Conservation (phyloP, 2,888 invertebrate genomes). For the Atrina japonica region DNA sequence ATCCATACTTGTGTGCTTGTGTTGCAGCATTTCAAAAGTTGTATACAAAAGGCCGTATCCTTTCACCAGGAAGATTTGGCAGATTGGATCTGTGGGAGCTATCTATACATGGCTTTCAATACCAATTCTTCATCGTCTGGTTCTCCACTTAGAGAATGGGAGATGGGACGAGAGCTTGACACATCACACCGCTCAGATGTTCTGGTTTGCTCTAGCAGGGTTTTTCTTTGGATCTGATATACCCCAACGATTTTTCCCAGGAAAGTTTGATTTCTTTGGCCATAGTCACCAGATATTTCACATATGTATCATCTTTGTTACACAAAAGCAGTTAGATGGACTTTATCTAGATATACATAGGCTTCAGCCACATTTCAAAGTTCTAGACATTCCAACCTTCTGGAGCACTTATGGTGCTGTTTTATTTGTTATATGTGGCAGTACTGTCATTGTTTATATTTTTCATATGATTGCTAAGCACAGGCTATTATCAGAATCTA, state of each 20-base stretch:
- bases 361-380: constrained; percentile 55
- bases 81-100: constrained; percentile 73
- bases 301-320: constrained; percentile 77
- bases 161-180: constrained; percentile 71
- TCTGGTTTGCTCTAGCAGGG: constrained; percentile 76
- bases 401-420: constrained; percentile 74
- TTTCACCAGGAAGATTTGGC: constrained; percentile 76
- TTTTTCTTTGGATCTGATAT: constrained; percentile 79
- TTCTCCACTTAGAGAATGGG: constrained; percentile 54
- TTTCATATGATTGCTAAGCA: constrained; percentile 63
- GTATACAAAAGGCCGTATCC: constrained; percentile 78
- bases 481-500: constrained; percentile 48
- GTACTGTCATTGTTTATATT: constrained; percentile 62
- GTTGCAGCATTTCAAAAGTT: constrained; percentile 75
- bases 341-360: constrained; percentile 73
- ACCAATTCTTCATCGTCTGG: constrained; percentile 74
- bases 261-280: constrained; percentile 77
- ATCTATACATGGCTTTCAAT: constrained; percentile 77
- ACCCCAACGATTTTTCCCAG: constrained; percentile 77
- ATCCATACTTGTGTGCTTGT: constrained; percentile 70
- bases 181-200: constrained; percentile 74
- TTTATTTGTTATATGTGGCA: constrained; percentile 63
- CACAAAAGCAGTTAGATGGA: constrained; percentile 76
- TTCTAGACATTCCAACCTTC: constrained; percentile 69
- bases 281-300: constrained; percentile 80